These are phyloP conservation scores for Hypomecis punctinalis DNA, from an alignment of 2,888 invertebrate genomes.

Conservation along the genomic window DNA sequence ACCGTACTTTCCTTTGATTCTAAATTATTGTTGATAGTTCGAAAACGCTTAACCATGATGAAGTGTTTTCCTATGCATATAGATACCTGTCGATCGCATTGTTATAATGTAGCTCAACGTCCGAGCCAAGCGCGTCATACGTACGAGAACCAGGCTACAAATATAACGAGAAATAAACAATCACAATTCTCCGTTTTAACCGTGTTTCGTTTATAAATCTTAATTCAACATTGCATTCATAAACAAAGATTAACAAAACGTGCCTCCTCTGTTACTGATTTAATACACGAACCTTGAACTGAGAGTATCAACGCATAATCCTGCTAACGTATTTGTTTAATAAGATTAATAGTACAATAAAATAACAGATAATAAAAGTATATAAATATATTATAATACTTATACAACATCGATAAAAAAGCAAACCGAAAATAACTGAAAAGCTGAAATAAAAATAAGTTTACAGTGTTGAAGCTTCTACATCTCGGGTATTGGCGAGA, in stretches of 20 bases:
- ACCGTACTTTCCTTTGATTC: too few species aligned
- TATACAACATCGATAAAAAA: conserved; percentile 31
- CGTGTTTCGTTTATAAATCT: conserved; percentile 21
- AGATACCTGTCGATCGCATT: conserved; percentile 3
- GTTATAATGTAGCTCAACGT: background rate
- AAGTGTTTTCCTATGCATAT: background rate
- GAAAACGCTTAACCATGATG: background rate
- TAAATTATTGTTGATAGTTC: too few species aligned
- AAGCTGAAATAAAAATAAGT: conserved; percentile 32
- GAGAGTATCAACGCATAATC: background rate
- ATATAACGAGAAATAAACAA: conserved; percentile 31
- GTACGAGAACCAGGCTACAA: conserved; percentile 21
- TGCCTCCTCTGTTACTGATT: conserved; percentile 5
- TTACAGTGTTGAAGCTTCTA: conserved; percentile 52
- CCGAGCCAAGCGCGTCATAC: conserved; percentile 24
- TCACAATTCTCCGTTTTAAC: conserved; percentile 25
- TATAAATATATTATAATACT: conserved; percentile 11
- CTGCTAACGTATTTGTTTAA: background rate
- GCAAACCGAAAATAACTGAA: conserved; percentile 27
- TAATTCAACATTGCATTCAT: conserved; percentile 8
- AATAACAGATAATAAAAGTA: conserved; percentile 13
- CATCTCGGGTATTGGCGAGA: conserved; percentile 48
- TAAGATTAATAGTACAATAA: background rate
- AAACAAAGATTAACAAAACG: conserved; percentile 25
- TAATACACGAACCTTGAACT: background rate